Conservation (phyloP, 2,797 vertebrate genomes). For the Danio kyathit region DNA sequence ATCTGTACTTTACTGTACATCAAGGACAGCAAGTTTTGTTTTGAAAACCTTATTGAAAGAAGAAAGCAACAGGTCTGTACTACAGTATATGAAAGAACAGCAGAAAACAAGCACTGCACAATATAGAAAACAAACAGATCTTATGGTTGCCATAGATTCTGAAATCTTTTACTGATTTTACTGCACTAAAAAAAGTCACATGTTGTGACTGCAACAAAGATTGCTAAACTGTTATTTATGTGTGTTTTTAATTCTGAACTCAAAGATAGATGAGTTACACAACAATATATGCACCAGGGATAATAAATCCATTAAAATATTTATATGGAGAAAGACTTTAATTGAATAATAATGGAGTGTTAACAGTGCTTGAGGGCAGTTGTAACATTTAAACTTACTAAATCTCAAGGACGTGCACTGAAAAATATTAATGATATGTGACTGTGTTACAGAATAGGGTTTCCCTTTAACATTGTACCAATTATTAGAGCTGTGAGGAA, state of each 20-base stretch:
- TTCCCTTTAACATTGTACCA: too few relatives aligned
- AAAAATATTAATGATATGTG: too few relatives aligned
- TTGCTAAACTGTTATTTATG: not conserved
- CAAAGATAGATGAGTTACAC: not conserved
- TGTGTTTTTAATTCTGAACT: not conserved
- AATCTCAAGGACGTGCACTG: too few relatives aligned
- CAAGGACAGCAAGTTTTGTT: too few relatives aligned
- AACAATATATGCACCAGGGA: not conserved
- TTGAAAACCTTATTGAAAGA: too few relatives aligned
- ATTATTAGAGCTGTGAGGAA: too few relatives aligned
- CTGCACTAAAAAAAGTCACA: not conserved
- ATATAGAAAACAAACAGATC: not conserved
- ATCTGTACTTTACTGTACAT: too few relatives aligned
- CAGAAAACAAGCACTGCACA: not conserved
- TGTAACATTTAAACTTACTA: too few relatives aligned
- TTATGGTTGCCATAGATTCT: not conserved
- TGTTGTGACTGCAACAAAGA: not conserved
- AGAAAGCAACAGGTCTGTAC: not conserved
- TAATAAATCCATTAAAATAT: not conserved
- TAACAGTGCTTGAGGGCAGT: too few relatives aligned
- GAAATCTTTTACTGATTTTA: not conserved
- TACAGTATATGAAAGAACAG: not conserved
- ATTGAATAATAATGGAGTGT: not conserved
- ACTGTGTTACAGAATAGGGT: too few relatives aligned
- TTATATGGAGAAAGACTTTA: not conserved